phyloP scores from a whole-genome alignment of 2,113 vertebrate species.

The Equus przewalskii region DNA sequence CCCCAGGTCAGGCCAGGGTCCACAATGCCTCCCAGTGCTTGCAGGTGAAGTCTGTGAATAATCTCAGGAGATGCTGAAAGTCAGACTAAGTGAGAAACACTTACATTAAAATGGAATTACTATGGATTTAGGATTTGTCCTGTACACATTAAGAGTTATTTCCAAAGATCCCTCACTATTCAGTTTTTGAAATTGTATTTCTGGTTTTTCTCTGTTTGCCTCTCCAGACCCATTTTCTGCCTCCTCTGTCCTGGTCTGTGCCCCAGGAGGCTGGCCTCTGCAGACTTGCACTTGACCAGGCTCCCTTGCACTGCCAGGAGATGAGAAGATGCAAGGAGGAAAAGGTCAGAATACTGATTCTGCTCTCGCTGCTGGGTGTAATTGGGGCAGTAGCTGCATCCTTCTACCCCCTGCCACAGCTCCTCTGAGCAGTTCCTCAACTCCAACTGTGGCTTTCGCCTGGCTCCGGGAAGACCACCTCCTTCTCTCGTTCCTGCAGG shows the following conservation, averaged over 20 bases:
- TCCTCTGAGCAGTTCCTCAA: neutral
- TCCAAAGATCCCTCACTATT: neutral
- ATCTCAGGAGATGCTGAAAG: neutral
- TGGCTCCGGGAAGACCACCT: neutral
- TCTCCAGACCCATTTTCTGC: neutral
- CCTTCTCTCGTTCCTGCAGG: neutral
- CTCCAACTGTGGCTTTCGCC: neutral
- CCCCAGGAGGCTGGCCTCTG: neutral
- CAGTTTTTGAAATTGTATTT: neutral
- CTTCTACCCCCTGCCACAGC: too few relatives aligned
- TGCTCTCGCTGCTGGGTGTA: too few relatives aligned
- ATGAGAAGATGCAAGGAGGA: neutral
- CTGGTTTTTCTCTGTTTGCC: neutral
- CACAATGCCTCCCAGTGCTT: neutral
- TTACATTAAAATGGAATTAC: neutral
- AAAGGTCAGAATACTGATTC: neutral
- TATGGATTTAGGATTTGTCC: neutral
- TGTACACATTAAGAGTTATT: neutral
- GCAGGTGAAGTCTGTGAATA: neutral
- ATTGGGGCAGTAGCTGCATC: too few relatives aligned
- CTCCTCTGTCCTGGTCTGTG: neutral
- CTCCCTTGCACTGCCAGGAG: neutral
- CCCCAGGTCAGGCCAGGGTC: neutral
- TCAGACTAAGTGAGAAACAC: neutral
- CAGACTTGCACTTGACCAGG: neutral